Conservation (phyloP, 2,113 vertebrate species). For the Camelus bactrianus region DNA sequence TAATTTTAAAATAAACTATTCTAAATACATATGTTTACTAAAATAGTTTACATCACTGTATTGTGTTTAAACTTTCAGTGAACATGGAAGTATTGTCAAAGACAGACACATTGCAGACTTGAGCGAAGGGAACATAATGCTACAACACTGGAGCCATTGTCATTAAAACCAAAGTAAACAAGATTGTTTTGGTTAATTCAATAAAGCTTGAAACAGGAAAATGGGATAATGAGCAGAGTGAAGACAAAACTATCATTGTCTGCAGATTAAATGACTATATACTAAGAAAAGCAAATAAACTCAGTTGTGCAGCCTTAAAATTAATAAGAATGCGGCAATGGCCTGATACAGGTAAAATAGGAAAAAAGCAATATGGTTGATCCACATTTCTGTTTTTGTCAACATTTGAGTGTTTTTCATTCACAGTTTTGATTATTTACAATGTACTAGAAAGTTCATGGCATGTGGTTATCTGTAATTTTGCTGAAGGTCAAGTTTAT, state of each 20-base stretch:
- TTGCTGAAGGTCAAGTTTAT: constrained; percentile 1
- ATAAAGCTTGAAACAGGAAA: constrained; percentile 63
- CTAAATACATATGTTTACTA: not conserved
- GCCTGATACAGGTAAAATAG: not conserved
- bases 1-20: not conserved
- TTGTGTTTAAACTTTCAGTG: constrained; percentile 32
- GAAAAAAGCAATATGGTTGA: not conserved
- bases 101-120: not conserved
- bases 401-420: not conserved
- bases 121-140: not conserved
- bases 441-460: not conserved
- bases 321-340: constrained; percentile 45
- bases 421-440: not conserved
- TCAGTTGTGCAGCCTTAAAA: constrained; percentile 10
- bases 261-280: constrained; percentile 50
- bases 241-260: constrained; percentile 59
- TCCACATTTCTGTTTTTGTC: not conserved
- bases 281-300: constrained; percentile 59
- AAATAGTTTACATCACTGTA: not conserved
- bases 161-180: constrained; percentile 53
- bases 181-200: constrained; percentile 47
- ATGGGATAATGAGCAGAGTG: constrained; percentile 5
- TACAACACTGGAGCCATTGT: not conserved
- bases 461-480: not conserved
- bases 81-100: constrained; percentile 37